Base-by-base conservation (phyloP, 2,113 vertebrate genomes). In the Miniopterus natalensis region DNA sequence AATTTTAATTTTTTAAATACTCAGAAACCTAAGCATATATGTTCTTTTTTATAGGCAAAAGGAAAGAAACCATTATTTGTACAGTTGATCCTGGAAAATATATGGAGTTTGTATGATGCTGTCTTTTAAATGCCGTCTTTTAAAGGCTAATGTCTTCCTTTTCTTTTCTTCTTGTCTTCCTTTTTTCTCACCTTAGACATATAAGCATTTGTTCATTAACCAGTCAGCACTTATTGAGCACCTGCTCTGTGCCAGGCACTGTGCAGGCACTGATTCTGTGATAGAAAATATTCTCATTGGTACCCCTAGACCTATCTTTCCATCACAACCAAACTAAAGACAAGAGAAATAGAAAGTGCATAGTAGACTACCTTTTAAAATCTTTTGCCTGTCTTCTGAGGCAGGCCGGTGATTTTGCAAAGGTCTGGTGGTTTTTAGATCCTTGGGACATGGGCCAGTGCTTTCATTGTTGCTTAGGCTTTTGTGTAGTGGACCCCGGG, bases 371-470 rank as follows among this genome's bases (percentile, higher is more conserved):
- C 66, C 86, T 95, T 90, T 31, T 36, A 31, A 89, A 84, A 75
- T 42, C 55, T 74, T 3, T 84, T 90, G 9, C 42, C 51, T 77
- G 7, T 84, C 49, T 73, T 47, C 63, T 81, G 68, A 84, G 59
- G 80, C 25, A 45, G 17, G 20, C n/a, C 31, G 53, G 51, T 77
- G 65, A 47, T 63, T 95, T 73, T 66, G 36, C 70, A 68, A 87
- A 94, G 88, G 12, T 70, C 40, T 42, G 49, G 55, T 95, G 55
- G 36, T 29, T 86, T 95, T 80, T 47, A 63, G 70, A 94, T 73
- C 57, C 79, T 36, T 68, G 70, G 61, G 78, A 40, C 61, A 9
- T 2, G 23, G 79, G 49, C 65, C 94, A 78, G 47, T 40, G n/a
- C 15, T 71, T 65, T 77, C 53, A 36, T 40, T 91, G 77, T 87